These are phyloP conservation scores for Berghia stephanieae DNA, from an alignment of 1,140 invertebrate species.

Conservation along the genomic window DNA sequence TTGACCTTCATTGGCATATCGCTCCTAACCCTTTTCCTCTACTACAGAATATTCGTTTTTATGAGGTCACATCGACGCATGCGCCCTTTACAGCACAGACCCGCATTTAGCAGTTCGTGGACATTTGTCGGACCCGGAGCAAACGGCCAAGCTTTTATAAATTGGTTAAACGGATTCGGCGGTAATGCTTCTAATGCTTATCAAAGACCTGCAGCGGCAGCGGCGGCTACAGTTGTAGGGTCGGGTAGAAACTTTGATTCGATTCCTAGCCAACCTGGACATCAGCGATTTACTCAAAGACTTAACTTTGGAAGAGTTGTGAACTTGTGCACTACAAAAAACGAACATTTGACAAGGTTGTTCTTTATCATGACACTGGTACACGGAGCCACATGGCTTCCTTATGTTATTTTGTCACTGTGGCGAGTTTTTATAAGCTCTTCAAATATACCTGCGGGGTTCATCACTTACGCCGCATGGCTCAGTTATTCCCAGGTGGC, in stretches of 20 bases:
- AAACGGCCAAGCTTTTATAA: constrained; percentile 50
- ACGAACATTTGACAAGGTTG: constrained; percentile 54
- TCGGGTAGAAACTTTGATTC: too few relatives aligned
- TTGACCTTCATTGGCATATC: constrained; percentile 44
- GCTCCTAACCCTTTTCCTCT: constrained; percentile 46
- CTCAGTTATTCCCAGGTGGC: constrained; percentile 51
- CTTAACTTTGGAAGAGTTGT: constrained; percentile 48
- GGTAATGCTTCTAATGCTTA: too few relatives aligned
- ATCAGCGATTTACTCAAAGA: constrained; percentile 43
- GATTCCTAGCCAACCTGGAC: constrained; percentile 37
- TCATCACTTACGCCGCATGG: constrained; percentile 49
- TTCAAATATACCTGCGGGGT: constrained; percentile 27
- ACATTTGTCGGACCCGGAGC: constrained; percentile 57
- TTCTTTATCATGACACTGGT: constrained; percentile 50
- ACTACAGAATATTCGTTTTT: constrained; percentile 54
- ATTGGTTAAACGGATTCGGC: constrained; percentile 55
- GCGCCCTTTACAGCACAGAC: constrained; percentile 49
- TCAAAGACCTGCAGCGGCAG: too few relatives aligned
- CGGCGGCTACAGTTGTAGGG: background rate
- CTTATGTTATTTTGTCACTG: constrained; percentile 52
- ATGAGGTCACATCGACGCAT: constrained; percentile 53
- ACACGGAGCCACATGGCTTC: constrained; percentile 47
- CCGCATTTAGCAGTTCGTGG: constrained; percentile 56
- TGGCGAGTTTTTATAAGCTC: constrained; percentile 45
- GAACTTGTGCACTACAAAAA: constrained; percentile 46